phyloP scores from a whole-genome alignment of 2,797 vertebrate species.

The Aselliscus stoliczkanus region DNA sequence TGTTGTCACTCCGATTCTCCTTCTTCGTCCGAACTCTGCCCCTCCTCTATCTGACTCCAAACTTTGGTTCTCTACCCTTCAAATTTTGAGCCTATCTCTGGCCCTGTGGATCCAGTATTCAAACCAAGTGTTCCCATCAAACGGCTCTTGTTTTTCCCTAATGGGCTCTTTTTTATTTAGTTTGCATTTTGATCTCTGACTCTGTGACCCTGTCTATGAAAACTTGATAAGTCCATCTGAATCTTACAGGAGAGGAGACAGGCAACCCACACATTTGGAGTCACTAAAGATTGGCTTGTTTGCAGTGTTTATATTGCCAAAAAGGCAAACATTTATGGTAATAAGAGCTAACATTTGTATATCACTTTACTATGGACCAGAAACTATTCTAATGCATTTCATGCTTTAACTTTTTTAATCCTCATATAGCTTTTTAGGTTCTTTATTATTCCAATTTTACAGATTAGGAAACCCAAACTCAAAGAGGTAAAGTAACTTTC shows the following conservation, averaged over 20 bases:
- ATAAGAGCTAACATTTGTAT: background rate
- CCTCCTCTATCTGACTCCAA: background rate
- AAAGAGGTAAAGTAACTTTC: constrained; percentile 7
- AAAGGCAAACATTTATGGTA: background rate
- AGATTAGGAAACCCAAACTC: background rate
- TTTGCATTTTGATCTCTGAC: background rate
- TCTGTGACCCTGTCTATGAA: background rate
- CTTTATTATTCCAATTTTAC: background rate
- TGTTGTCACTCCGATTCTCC: background rate
- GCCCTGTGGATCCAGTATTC: background rate
- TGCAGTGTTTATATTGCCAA: background rate
- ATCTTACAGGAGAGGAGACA: background rate
- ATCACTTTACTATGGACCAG: background rate
- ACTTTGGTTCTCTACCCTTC: background rate
- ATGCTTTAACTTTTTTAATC: background rate
- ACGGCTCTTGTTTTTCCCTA: background rate
- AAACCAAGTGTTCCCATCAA: background rate
- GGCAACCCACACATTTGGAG: background rate
- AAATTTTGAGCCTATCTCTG: background rate
- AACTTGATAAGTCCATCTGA: background rate
- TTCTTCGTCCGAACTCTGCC: background rate
- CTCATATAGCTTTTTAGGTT: background rate
- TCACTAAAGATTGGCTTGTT: background rate
- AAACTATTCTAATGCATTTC: background rate
- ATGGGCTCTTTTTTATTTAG: background rate